Conservation (phyloP, 53 echinoderm and acorn worm genomes). For the Luidia sarsii region DNA sequence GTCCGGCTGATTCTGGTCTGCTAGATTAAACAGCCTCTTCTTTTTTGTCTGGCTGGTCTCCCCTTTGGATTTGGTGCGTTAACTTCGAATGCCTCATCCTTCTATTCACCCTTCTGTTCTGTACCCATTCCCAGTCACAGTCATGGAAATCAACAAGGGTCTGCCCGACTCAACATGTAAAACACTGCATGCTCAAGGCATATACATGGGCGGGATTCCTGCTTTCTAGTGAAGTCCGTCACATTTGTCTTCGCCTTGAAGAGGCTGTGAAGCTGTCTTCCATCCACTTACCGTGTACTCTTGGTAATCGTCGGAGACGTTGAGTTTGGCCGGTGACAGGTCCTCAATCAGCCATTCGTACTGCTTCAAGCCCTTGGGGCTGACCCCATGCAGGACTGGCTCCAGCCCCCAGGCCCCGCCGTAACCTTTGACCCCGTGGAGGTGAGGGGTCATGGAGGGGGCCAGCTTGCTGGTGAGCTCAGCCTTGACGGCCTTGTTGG, state of each 20-base stretch:
- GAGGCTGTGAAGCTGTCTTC: not conserved
- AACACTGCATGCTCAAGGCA: no score
- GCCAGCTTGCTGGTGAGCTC: conserved; percentile 64
- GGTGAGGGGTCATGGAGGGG: conserved; percentile 65
- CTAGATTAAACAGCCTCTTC: no score
- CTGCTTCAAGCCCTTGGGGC: conserved; percentile 58
- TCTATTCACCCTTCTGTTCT: no score
- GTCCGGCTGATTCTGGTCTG: no score
- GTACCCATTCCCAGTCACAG: no score
- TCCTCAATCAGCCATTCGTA: conserved; percentile 70
- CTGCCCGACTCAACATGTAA: no score
- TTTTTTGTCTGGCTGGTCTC: no score
- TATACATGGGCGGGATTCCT: no score
- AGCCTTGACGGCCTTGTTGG: conserved; percentile 41
- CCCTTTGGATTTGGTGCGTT: no score
- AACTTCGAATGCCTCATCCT: no score
- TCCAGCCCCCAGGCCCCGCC: conserved; percentile 89
- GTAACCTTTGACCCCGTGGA: conserved; percentile 75
- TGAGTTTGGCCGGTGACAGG: conserved; percentile 50
- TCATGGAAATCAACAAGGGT: no score
- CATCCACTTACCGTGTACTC: conserved; percentile 44
- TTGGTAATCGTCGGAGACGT: conserved; percentile 47
- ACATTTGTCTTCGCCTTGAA: not conserved
- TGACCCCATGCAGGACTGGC: conserved; percentile 64
- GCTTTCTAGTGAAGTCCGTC: no score